Conservation (phyloP, 2,888 invertebrate genomes). For the Gerosis bhagava region DNA sequence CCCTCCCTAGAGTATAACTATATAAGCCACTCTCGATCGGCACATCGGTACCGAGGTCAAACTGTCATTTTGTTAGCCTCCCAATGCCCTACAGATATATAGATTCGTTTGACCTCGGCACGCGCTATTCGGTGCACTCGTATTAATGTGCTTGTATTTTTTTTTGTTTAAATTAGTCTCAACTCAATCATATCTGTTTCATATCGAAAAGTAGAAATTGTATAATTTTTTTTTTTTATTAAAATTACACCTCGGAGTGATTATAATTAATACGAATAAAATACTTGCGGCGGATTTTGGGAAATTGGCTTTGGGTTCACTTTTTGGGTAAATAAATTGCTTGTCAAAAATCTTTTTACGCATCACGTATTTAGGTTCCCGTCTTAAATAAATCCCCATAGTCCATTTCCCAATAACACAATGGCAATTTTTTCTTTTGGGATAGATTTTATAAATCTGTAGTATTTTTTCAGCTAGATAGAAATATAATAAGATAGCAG, state of each 20-base stretch:
- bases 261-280: too few relatives aligned
- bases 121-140: conserved; percentile 31
- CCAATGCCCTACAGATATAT: too few relatives aligned
- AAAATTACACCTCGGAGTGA: too few relatives aligned
- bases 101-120: conserved; percentile 18
- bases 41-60: conserved; percentile 41
- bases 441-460: conserved; percentile 54
- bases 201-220: conserved; percentile 51
- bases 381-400: too few relatives aligned
- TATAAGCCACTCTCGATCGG: too few relatives aligned
- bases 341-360: too few relatives aligned
- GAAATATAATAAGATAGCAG: conserved; percentile 43
- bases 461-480: conserved; percentile 66
- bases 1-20: too few relatives aligned
- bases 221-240: conserved; percentile 43
- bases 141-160: conserved; percentile 33
- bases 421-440: conserved; percentile 36
- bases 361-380: too few relatives aligned
- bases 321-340: too few relatives aligned
- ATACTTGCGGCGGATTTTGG: conserved; percentile 38
- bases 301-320: conserved; percentile 29
- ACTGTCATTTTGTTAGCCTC: conserved; percentile 12
- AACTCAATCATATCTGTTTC: conserved; percentile 46
- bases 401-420: conserved; percentile 22
- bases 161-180: too few relatives aligned